Evolutionary conservation across 2,113 vertebrate genomes (phyloP), one percentile per base, ranked within the genome.

Genomic region (Erythrolamprus reginae): DNA sequence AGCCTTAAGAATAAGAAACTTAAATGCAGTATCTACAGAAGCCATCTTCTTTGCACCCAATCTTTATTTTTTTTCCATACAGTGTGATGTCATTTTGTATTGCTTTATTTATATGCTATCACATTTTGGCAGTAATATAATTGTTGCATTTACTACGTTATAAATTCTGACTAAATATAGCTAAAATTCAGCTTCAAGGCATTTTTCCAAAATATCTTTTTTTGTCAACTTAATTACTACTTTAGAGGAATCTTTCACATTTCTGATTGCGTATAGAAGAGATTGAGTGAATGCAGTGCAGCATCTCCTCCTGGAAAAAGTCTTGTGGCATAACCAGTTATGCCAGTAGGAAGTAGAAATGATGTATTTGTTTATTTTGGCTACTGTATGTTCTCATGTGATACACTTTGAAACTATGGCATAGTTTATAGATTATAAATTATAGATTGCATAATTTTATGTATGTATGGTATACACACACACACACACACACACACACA

Each of bases 341-440:
- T 86, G 23, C 52, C 47, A 53, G 19, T 33, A 10, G 83, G 56
- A 26, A 91, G 0, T 23, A 89, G 33, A 26, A 24, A 48, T 82
- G 52, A 52, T 56, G 0, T 4, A 58, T 4, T 0, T 0, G 10
- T 89, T 23, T 0, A 83, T 3, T n/a, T 88, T 93, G 53, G 77
- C n/a, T 87, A 45, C 70, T 9, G 0, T 47, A 0, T 87, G 1
- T 87, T 88, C 91, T 91, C 33, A 55, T 48, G 24, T 58, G 82
- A 9, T 87, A 70, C 28, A 58, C 23, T 48, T 56, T 51, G 52
- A 47, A 90, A 83, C 82, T 90, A 50, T n/a, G 24, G 19, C 86
- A 5, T 65, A 38, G 88, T 58, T 51, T 84, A 45, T 51, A 91
- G 55, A n/a, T 88, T 84, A 17, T 42, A 88, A 88, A 28, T 65